Base-by-base conservation (phyloP, 2,797 vertebrate species). In the Sebastiscus albofasciatus region DNA sequence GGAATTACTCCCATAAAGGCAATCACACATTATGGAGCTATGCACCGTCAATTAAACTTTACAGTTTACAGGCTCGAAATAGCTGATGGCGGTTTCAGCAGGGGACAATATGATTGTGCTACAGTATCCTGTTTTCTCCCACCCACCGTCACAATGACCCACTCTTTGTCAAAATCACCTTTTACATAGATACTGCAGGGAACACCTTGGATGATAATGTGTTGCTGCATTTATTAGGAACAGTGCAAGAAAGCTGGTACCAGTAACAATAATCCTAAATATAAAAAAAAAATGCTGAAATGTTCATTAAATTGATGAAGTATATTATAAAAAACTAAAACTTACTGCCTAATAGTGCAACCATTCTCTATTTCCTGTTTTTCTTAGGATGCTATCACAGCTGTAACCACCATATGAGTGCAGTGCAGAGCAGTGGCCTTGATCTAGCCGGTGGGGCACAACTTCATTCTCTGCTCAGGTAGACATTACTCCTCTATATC, bases 71-170 rank as follows among this genome's bases (percentile, higher is more conserved):
- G 49, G 59, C 76, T 90, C 11, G 70, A 88, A 92, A 93, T 91
- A 93, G 87, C 60, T 67, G 72, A 87, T 83, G 90, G 81, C 66
- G 69, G 20, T 74, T 93, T 87, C 70, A 89, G 84, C 77, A 66
- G 75, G 90, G 72, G 86, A 94, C 91, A 92, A 91, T 88, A 73
- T 84, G 68, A 90, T 67, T 91, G 80, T 85, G 81, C 82, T 82
- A 12, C 85, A 74, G 81, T 71, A 89, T 94, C 94, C 93, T 94
- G 91, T 94, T 92, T 88, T 89, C 79, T 80, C 54, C 10, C 68
- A 87, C 69, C 83, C 46, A 72, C 61, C 70, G 39, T 89, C 83
- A 89, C 67, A 87, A 88, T 70, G 83, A 78, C 72, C 42, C 11
- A 8, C 59, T 56, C 22, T 83, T 73, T 75, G 34, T 61, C 69